Evolutionary conservation across 2,113 vertebrate genomes (phyloP), one percentile per base, ranked within the genome.

Genomic region (Lynx canadensis): DNA sequence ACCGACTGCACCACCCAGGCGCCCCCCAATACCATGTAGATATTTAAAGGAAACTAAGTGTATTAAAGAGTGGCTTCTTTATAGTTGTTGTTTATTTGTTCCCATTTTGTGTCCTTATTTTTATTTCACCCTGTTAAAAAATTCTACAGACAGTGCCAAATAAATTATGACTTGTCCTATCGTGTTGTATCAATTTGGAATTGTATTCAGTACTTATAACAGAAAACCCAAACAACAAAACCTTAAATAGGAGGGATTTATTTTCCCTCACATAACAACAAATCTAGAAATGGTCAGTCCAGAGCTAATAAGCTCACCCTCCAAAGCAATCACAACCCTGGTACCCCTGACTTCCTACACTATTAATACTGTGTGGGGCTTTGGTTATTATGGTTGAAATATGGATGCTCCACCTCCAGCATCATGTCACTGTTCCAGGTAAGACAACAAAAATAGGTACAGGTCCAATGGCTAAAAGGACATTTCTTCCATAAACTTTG

Each of bases 141-240:
- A 68, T 88, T 91, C 55, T 76, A 33, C 21, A 68, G 36, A 65
- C 31, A 33, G 21, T 80, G 41, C 36, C 80, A 93, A 92, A 81
- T 91, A 92, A 91, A 89, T 80, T 55, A n/a, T 74, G n/a, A 68
- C 45, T 73, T 73, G 19, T 81, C 41, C n/a, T 63, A 81, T 65
- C 65, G 81, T 63, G 71, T 87, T 84, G 9, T 14, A 23, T 60
- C 45, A 86, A 48, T 65, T 89, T 88, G 23, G n/a, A 89, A 91
- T 66, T 89, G 5, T 5, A 95, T 80, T 90, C 18, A 13, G 18
- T 63, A 3, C 69, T 92, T 94, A 36, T 11, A 81, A 89, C 4
- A 82, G 63, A 81, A 94, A 90, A 76, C 11, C 21, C 12, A 92
- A 45, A 79, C 29, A 86, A 93, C 23, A 91, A 94, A 94, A 63